phyloP scores from a whole-genome alignment of 2,113 vertebrate species.

The Emydura subglobosa region DNA sequence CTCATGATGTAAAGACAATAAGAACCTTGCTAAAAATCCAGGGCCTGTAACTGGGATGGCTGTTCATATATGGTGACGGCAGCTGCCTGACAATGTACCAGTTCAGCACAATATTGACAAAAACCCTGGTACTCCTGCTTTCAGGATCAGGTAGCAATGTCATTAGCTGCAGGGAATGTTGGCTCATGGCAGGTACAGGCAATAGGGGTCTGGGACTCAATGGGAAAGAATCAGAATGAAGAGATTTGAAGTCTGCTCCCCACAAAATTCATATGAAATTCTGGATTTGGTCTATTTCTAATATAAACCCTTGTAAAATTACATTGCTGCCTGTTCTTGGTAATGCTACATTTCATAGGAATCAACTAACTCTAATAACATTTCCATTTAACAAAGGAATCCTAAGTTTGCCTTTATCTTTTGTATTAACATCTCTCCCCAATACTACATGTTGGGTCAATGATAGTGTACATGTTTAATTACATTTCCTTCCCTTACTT shows the following conservation, averaged over 20 bases:
- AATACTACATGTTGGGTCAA: too few relatives aligned
- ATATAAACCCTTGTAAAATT: not conserved
- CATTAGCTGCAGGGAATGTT: too few relatives aligned
- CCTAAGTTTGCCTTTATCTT: not conserved
- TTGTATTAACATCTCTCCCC: not conserved
- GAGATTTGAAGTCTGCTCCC: not conserved
- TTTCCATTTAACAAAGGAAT: not conserved
- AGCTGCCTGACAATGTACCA: too few relatives aligned
- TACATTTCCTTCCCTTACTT: not conserved
- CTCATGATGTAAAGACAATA: too few relatives aligned
- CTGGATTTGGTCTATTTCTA: not conserved
- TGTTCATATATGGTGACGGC: too few relatives aligned
- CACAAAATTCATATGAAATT: not conserved
- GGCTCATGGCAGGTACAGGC: too few relatives aligned
- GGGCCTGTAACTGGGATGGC: too few relatives aligned
- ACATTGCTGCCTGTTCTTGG: not conserved
- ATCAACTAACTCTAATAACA: not conserved
- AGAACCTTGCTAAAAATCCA: too few relatives aligned
- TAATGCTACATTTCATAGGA: not conserved
- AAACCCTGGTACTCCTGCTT: too few relatives aligned
- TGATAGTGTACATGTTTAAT: too few relatives aligned
- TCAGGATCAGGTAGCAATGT: too few relatives aligned
- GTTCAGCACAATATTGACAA: too few relatives aligned
- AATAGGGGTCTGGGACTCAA: not conserved
- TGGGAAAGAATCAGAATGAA: not conserved